Conservation (phyloP, 2,888 invertebrate species). For the Nomada flava region DNA sequence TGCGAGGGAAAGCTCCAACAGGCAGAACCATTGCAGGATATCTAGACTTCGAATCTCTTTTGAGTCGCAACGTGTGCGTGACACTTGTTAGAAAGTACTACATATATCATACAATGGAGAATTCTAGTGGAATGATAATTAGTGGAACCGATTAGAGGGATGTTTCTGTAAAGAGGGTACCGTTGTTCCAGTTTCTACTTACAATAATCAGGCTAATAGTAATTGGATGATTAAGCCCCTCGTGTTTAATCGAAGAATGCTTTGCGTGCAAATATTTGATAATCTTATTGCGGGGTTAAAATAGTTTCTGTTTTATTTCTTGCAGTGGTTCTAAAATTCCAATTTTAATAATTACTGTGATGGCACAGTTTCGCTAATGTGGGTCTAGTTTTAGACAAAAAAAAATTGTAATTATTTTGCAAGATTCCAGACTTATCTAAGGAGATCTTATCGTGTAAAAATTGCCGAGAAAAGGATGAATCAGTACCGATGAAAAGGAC, state of each 20-base stretch:
- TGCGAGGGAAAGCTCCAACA: no score
- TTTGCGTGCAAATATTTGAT: not conserved
- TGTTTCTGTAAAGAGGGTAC: not conserved
- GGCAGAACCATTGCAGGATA: not conserved
- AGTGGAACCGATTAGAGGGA: not conserved
- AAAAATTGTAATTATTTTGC: not conserved
- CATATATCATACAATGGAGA: no score
- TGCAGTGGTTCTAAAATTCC: no score
- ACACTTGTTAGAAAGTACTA: not conserved
- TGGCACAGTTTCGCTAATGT: no score
- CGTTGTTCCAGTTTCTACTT: not conserved
- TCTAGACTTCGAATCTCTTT: not conserved
- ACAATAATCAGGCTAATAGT: not conserved
- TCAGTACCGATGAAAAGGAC: not conserved
- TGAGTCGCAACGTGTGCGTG: not conserved
- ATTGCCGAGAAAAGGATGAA: constrained; percentile 10
- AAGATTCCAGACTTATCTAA: not conserved
- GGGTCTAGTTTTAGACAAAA: not conserved
- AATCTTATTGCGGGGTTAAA: not conserved
- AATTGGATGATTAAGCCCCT: not conserved
- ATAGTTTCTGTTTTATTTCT: no score
- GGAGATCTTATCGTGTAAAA: not conserved
- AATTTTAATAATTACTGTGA: no score
- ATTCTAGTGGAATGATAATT: not conserved
- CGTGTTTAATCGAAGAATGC: not conserved